Evolutionary conservation across 2,113 vertebrate species (phyloP).

Genomic region (Cepphus grylle): DNA sequence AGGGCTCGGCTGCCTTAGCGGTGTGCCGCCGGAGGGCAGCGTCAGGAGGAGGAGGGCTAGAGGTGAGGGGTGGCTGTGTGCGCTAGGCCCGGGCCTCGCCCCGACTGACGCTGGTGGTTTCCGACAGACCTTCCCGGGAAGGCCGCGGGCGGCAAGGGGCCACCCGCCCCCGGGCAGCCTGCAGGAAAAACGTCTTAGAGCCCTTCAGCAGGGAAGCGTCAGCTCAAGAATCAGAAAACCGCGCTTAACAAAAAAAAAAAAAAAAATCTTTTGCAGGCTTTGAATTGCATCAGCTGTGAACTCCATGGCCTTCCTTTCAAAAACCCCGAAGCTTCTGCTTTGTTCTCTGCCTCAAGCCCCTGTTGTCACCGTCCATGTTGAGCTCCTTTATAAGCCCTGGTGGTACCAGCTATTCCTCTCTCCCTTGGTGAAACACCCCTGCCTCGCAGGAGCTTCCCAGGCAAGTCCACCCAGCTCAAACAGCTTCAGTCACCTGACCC

Average conservation of each 20-base stretch:
- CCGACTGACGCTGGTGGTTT: not conserved
- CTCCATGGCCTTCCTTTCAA: not conserved
- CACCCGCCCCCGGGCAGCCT: not conserved
- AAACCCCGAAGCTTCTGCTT: not conserved
- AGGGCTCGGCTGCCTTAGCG: rapidly evolving
- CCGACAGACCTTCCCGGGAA: not conserved
- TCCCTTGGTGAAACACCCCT: not conserved
- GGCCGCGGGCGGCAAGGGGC: not conserved
- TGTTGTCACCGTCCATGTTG: not conserved
- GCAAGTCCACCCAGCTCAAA: rapidly evolving
- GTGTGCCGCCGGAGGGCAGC: not conserved
- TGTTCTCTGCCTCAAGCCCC: rapidly evolving
- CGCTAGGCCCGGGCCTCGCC: not conserved
- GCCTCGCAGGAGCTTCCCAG: not conserved
- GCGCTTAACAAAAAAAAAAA: not conserved
- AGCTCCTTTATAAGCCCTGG: rapidly evolving
- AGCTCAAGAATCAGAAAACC: not conserved
- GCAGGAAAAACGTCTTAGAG: not conserved
- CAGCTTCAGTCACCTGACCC: not conserved
- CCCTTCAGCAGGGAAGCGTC: not conserved
- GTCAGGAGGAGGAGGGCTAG: rapidly evolving
- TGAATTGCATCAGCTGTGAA: not conserved
- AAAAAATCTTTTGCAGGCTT: not conserved
- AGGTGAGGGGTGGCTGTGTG: rapidly evolving
- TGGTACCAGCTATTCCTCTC: rapidly evolving